Evolutionary conservation across 2,113 vertebrate genomes (phyloP).

Genomic region (Gymnarchus niloticus): DNA sequence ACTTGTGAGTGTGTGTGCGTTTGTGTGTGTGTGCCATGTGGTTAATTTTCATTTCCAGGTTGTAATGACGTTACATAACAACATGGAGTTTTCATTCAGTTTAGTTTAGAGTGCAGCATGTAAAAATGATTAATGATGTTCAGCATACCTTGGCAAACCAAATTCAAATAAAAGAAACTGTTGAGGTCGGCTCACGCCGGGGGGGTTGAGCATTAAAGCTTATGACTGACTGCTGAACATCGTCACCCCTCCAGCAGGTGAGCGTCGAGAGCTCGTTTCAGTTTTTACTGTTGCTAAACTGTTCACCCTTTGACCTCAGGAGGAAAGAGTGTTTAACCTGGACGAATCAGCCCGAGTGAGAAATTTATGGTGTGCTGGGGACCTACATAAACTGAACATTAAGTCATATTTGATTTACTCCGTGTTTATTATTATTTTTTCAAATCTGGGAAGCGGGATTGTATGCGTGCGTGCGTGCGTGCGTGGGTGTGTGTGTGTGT

Average conservation of each 20-base stretch:
- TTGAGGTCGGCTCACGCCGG: slow-evolving; percentile 25
- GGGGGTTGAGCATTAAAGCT: slow-evolving; percentile 31
- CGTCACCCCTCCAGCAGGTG: slow-evolving; percentile 52
- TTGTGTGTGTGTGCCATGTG: background rate
- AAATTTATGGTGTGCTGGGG: slow-evolving; percentile 24
- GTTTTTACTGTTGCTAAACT: slow-evolving; percentile 50
- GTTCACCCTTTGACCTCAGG: slow-evolving; percentile 45
- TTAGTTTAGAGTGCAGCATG: slow-evolving; percentile 55
- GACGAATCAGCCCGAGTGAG: slow-evolving; percentile 32
- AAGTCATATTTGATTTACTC: background rate
- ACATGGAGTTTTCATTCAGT: slow-evolving; percentile 28
- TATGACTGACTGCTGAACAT: background rate
- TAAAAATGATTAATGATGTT: slow-evolving; percentile 46
- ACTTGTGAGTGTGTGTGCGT: background rate
- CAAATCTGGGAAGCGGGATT: background rate
- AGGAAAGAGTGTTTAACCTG: slow-evolving; percentile 50
- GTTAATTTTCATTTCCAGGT: slow-evolving; percentile 17
- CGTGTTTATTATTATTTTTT: background rate
- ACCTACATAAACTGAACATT: background rate
- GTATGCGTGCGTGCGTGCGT: background rate
- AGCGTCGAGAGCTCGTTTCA: slow-evolving; percentile 50
- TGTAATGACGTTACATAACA: background rate
- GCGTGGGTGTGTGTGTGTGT: background rate
- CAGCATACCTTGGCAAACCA: slow-evolving; percentile 63
- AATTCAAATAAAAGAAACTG: slow-evolving; percentile 59